Base-by-base conservation (phyloP, 2,888 invertebrate genomes). In the Macropis europaea region DNA sequence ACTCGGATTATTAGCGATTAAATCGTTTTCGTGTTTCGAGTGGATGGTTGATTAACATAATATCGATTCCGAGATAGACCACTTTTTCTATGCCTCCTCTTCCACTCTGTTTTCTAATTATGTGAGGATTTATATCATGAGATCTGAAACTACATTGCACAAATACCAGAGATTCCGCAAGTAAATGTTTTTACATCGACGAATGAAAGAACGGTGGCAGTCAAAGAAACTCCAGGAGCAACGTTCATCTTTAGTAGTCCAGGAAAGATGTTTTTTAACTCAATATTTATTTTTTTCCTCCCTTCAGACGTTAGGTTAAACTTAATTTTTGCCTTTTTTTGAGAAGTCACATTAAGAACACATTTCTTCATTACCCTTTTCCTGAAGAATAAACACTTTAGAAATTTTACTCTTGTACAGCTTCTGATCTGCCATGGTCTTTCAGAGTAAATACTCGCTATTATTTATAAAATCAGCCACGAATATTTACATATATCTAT, bases 1-100 rank as follows among this genome's bases (percentile, higher is more conserved):
- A 30, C 40, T 42, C 13, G n/a, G 52, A 50, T 28, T 57, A 36
- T 48, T 28, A 19, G 26, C 9, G 19, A 38, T 32, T 30, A 61
- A 22, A 52, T n/a, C 34, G 2, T 36, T 43, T 5, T 24, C 2
- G 30, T 32, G 15, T 22, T 15, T 30, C 11, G 3, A 48, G 30
- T 38, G 34, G 38, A 11, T 6, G 11, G 2, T 34, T 28, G 47
- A 52, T 57, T 22, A 36, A 22, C 32, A 19, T 15, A n/a, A 34
- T 7, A 6, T 6, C 15, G 54, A 3, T 22, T 34, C 32, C n/a
- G 9, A 43, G 36, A 9, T n/a, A 26, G 17, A 52, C 45, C 32
- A 53, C 19, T 48, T 48, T 34, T n/a, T n/a, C 48, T 30, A 24
- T n/a, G 22, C 5, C 22, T 34, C 42, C 24, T 26, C 15, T n/a